phyloP scores from a whole-genome alignment of 2,888 invertebrate genomes.

The Heliconius erato region DNA sequence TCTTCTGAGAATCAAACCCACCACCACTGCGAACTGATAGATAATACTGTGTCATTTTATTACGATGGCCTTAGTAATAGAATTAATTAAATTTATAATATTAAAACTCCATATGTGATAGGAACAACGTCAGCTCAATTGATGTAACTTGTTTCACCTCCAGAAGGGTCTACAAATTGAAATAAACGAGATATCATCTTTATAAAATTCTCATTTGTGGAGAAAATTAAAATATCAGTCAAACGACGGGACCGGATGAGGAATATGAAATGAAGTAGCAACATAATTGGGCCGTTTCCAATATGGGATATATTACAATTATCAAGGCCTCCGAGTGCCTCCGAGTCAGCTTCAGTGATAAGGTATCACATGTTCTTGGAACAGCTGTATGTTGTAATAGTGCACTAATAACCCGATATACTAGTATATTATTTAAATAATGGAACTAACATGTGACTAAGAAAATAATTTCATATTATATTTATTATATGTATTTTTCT shows the following conservation, averaged over 20 bases:
- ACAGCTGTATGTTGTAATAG: conserved; percentile 44
- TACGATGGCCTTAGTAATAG: no score
- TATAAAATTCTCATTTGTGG: background rate
- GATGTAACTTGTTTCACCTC: background rate
- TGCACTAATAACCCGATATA: background rate
- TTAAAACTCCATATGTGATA: background rate
- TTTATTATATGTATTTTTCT: no score
- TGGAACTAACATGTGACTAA: background rate
- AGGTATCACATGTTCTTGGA: conserved; percentile 67
- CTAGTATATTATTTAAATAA: background rate
- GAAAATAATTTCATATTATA: no score
- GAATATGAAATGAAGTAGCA: conserved; percentile 52
- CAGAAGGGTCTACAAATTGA: background rate
- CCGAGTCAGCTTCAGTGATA: conserved; percentile 52
- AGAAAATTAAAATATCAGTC: conserved; percentile 13
- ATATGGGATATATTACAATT: conserved; percentile 56
- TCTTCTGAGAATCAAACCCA: background rate
- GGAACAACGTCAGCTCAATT: background rate
- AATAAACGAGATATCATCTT: background rate
- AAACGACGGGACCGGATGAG: background rate
- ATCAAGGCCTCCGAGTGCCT: conserved; percentile 53
- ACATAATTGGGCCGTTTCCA: conserved; percentile 52
- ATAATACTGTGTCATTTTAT: no score
- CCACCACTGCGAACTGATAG: background rate
- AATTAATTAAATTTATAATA: no score